Evolutionary conservation across 2,113 vertebrate species (phyloP).

Genomic region (Empidonax alnorum): DNA sequence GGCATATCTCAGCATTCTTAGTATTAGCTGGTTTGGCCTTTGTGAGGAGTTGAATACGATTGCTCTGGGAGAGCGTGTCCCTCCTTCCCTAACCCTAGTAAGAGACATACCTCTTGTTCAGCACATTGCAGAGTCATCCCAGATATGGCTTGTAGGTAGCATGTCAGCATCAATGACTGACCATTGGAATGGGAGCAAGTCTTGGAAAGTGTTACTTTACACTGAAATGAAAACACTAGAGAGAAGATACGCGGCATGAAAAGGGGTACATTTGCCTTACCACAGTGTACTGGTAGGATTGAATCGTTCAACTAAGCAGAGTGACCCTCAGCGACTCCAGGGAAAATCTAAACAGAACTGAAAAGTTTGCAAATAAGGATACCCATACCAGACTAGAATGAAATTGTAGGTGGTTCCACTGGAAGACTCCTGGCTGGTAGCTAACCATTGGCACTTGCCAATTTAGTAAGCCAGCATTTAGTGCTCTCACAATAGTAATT

Average conservation of each 20-base stretch:
- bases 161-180: background rate
- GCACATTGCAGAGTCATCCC: background rate
- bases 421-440: background rate
- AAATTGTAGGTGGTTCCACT: background rate
- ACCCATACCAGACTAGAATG: background rate
- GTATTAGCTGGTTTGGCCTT: background rate
- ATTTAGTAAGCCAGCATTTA: background rate
- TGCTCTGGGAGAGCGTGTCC: background rate
- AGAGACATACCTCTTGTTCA: background rate
- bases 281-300: background rate
- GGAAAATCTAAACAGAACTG: background rate
- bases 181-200: background rate
- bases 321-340: background rate
- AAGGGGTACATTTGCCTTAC: background rate
- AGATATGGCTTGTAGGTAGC: background rate
- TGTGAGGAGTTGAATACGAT: background rate
- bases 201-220: background rate
- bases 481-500: background rate
- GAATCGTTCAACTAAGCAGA: background rate
- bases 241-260: background rate
- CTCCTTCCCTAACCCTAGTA: background rate
- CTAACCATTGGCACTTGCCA: background rate
- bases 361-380: background rate
- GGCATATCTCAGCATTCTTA: background rate
- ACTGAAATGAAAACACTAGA: background rate